Percentiles rank a stretch among this genome's conserved stretches.
Conservation (phyloP, 2,888 invertebrate genomes). For the Macaria liturata region DNA sequence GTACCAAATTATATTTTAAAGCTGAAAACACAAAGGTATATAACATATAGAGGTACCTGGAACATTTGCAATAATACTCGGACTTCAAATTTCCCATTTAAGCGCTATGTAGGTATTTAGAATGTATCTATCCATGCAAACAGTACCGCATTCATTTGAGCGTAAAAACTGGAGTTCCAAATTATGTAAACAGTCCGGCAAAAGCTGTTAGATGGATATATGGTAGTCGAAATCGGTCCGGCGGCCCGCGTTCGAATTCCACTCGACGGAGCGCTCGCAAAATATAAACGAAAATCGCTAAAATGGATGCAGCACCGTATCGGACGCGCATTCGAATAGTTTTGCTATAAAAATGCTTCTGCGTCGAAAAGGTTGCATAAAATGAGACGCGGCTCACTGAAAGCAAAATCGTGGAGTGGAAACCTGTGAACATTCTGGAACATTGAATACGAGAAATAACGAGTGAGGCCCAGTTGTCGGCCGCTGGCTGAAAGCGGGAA, state of each 20-base stretch:
- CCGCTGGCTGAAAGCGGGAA: constrained; percentile 29
- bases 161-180: constrained; percentile 2
- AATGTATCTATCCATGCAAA: too few species aligned
- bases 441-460: constrained; percentile 60
- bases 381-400: constrained; percentile 55
- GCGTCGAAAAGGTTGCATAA: constrained; percentile 51
- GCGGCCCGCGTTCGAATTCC: constrained; percentile 20
- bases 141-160: too few species aligned
- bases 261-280: constrained; percentile 20
- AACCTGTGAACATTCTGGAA: constrained; percentile 59
- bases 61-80: too few species aligned
- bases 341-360: constrained; percentile 46
- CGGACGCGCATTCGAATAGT: constrained; percentile 46
- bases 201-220: constrained; percentile 16
- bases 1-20: too few species aligned
- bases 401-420: constrained; percentile 59
- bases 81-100: too few species aligned
- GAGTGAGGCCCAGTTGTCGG: constrained; percentile 44
- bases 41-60: too few species aligned
- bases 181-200: constrained; percentile 8
- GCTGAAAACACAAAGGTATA: too few species aligned
- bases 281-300: constrained; percentile 23
- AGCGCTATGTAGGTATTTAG: too few species aligned
- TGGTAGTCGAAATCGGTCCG: constrained; percentile 15
- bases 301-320: constrained; percentile 26